Base-by-base conservation (phyloP, 2,113 vertebrate species). In the Melanocharis versteri region DNA sequence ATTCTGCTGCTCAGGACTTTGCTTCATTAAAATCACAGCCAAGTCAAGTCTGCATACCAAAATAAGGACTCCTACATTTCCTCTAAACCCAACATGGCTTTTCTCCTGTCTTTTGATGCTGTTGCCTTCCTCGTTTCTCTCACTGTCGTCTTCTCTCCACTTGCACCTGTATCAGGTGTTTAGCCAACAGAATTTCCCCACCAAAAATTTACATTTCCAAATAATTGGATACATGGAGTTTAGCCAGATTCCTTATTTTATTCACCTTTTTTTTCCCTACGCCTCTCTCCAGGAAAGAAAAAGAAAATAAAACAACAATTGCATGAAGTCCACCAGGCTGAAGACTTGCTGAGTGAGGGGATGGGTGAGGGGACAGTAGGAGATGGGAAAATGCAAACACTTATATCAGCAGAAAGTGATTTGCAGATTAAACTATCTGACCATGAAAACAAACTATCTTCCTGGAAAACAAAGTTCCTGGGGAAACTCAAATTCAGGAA, bases 1-100 rank as follows among this genome's bases (percentile, higher is more conserved):
- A 96, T 95, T 93, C 95, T 96, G 83, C 83, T 88, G 79, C 76
- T 72, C 35, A 70, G 50, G 58, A 72, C 53, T 72, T 94, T 31
- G 7, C 28, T 65, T 88, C 50, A 56, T 83, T 70, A 88, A 93
- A 95, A 39, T 35, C 54, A 70, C 37, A 61, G 42, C 68, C 47
- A 40, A 31, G 44, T 40, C 42, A 56, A 71, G 30, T 20, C 56
- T 58, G 56, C 44, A 58, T 31, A 20, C 20, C 60, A 62, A 78
- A 87, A 78, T 9, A 82, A 31, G 10, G 47, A 35, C 12, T 71
- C 7, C 45, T 61, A 22, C 24, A 28, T 13, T 65, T 91, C 42
- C 47, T 71, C 9, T 58, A 40, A 42, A 13, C 31, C 47, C 24
- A 73, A 0, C 1, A 1, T 15, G 68, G 9, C 2, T 93, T 90